phyloP scores from a whole-genome alignment of 64 coral and sea anemone genomes.

The Pocillopora damicornis region DNA sequence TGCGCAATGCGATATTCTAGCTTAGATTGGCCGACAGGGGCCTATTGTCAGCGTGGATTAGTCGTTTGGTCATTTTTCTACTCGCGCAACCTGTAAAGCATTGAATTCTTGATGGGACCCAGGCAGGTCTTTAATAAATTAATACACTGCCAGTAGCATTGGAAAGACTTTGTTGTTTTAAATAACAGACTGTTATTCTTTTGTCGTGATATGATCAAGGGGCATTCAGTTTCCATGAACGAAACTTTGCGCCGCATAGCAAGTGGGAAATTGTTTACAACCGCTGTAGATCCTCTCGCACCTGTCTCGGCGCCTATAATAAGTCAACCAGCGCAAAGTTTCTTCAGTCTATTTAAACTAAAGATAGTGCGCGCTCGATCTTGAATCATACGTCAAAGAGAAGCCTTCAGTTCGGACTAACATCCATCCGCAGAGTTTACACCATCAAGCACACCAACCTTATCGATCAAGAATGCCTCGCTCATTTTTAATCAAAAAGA shows the following conservation, averaged over 20 bases:
- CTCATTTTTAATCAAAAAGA: conserved; percentile 93
- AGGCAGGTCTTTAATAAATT: conserved; percentile 98
- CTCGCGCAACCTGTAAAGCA: conserved; percentile 70
- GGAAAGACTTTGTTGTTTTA: conserved; percentile 60
- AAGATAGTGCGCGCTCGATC: conserved; percentile 34
- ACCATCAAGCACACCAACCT: not conserved
- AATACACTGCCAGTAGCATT: conserved; percentile 52
- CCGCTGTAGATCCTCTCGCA: conserved; percentile 38
- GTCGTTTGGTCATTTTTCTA: conserved; percentile 62
- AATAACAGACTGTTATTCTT: conserved; percentile 59
- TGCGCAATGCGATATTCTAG: conserved; percentile 71
- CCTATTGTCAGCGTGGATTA: conserved; percentile 56
- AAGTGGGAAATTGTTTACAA: conserved; percentile 70
- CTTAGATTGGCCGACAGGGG: conserved; percentile 47
- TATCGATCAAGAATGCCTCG: conserved; percentile 74
- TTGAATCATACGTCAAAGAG: conserved; percentile 11
- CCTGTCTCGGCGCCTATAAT: conserved; percentile 45
- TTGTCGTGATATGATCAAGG: conserved; percentile 55
- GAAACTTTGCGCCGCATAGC: conserved; percentile 49
- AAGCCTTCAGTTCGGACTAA: not conserved
- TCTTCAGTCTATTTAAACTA: conserved; percentile 37
- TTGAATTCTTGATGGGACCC: conserved; percentile 74
- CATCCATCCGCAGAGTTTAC: conserved; percentile 13
- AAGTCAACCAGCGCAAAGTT: conserved; percentile 8
- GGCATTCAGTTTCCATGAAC: conserved; percentile 40